Evolutionary conservation across 2,797 vertebrate species (phyloP).

Genomic region (Phalloptychus januarius): DNA sequence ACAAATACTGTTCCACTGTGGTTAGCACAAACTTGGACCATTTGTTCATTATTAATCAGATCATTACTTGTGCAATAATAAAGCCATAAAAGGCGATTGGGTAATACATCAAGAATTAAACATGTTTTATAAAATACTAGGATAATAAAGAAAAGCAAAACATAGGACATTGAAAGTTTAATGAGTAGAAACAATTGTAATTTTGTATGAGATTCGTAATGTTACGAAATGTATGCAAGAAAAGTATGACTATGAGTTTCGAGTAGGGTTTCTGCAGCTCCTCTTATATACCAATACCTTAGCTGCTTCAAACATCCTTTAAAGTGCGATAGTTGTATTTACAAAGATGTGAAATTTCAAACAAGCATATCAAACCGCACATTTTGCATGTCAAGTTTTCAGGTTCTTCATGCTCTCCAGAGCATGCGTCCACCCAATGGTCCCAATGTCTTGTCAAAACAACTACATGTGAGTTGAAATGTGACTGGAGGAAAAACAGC

Average conservation of each 20-base stretch:
- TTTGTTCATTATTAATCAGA: constrained; percentile 71
- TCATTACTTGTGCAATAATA: constrained; percentile 58
- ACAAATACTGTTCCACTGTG: not conserved
- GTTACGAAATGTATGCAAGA: constrained; percentile 7
- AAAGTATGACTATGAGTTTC: constrained; percentile 1
- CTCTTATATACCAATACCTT: constrained; percentile 1
- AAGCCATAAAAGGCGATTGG: constrained; percentile 19
- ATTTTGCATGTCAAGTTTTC: not conserved
- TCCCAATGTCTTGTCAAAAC: constrained; percentile 37
- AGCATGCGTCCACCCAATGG: not conserved
- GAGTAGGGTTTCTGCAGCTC: not conserved
- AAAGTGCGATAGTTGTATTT: not conserved
- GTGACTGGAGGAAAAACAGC: constrained; percentile 63
- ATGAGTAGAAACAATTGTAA: not conserved
- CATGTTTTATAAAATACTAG: not conserved
- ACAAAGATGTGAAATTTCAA: not conserved
- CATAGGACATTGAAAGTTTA: not conserved
- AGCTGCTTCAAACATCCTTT: not conserved
- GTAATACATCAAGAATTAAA: not conserved
- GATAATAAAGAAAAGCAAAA: not conserved
- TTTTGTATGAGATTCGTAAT: not conserved
- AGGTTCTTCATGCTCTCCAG: not conserved
- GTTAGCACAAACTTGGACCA: constrained; percentile 40
- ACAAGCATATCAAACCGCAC: not conserved
- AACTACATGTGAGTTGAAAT: constrained; percentile 57